Percentiles rank a stretch among this genome's conserved stretches.
Evolutionary conservation across 2,113 vertebrate species (phyloP).

Genomic region (Erythrocercus mccallii): DNA sequence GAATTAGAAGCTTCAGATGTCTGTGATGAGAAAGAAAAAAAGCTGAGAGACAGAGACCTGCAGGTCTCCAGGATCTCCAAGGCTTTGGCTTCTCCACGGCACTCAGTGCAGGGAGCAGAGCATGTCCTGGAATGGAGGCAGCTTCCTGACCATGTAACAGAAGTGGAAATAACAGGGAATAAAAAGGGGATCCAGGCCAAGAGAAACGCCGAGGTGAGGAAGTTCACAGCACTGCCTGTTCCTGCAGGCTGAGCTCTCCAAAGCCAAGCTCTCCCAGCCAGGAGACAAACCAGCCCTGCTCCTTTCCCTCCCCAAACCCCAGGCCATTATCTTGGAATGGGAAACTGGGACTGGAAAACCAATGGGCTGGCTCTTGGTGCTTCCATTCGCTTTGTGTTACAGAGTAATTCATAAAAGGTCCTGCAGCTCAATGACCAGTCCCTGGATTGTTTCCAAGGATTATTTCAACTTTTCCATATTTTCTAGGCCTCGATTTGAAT

Average conservation of each 20-base stretch:
- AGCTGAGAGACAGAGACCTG: neutral
- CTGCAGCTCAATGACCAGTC: neutral
- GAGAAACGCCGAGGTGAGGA: neutral
- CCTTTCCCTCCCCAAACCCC: neutral
- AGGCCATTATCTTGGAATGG: neutral
- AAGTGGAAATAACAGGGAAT: neutral
- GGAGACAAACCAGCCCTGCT: neutral
- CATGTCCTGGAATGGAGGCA: neutral
- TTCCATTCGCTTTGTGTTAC: neutral
- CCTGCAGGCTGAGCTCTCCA: neutral
- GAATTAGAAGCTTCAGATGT: neutral
- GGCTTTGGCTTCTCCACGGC: neutral
- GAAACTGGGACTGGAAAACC: neutral
- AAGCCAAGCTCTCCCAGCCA: neutral
- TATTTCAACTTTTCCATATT: conserved; percentile 52
- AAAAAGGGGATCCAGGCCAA: neutral
- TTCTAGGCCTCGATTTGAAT: neutral
- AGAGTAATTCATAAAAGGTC: neutral
- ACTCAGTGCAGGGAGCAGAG: neutral
- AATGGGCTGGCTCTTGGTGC: neutral
- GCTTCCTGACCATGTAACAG: neutral
- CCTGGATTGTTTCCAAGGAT: conserved; percentile 31
- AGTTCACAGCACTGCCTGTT: neutral
- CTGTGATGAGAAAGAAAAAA: neutral
- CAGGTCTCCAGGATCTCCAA: neutral